Percentiles rank a stretch among this genome's conserved stretches.
Evolutionary conservation across 23 tunicate species (phyloP).

Genomic region (Clavelina lepadiformis): DNA sequence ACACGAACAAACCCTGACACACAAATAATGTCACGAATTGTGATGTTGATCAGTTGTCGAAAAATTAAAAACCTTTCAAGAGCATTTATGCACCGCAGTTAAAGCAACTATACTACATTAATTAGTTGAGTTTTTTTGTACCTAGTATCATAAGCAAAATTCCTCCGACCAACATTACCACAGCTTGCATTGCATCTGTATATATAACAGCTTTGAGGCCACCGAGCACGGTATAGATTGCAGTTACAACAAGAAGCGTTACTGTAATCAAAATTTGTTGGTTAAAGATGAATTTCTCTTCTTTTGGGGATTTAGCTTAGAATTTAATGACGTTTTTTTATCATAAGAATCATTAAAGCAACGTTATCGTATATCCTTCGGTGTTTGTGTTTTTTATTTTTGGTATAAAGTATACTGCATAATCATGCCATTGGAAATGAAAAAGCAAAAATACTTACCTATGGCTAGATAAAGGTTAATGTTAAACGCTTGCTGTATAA

Average conservation of each 20-base stretch:
- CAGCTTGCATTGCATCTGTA: constrained; percentile 92
- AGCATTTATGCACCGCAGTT: not conserved
- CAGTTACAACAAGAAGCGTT: constrained; percentile 76
- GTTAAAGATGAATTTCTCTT: too few relatives aligned
- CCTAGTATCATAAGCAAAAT: constrained; percentile 63
- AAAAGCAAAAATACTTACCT: constrained; percentile 22
- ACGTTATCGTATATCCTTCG: too few relatives aligned
- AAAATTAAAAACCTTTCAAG: not conserved
- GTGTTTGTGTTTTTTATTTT: too few relatives aligned
- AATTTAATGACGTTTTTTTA: too few relatives aligned
- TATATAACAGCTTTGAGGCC: constrained; percentile 85
- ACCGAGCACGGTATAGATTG: constrained; percentile 71
- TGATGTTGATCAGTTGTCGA: too few relatives aligned
- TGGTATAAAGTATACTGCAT: too few relatives aligned
- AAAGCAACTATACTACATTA: not conserved
- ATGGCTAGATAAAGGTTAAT: constrained; percentile 69
- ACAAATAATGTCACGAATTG: too few relatives aligned
- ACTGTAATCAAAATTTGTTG: constrained; percentile 20
- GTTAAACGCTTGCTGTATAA: constrained; percentile 73
- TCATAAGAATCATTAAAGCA: too few relatives aligned
- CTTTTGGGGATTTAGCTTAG: too few relatives aligned
- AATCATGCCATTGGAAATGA: too few relatives aligned
- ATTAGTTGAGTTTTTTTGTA: constrained; percentile 2
- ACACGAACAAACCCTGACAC: constrained; percentile 43
- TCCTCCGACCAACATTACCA: constrained; percentile 84